A percentile compares a stretch with the other conserved stretches of the same genome.
These are phyloP conservation scores for Paramisgurnus dabryanus DNA, from an alignment of 2,113 vertebrate genomes.

Conservation along the genomic window DNA sequence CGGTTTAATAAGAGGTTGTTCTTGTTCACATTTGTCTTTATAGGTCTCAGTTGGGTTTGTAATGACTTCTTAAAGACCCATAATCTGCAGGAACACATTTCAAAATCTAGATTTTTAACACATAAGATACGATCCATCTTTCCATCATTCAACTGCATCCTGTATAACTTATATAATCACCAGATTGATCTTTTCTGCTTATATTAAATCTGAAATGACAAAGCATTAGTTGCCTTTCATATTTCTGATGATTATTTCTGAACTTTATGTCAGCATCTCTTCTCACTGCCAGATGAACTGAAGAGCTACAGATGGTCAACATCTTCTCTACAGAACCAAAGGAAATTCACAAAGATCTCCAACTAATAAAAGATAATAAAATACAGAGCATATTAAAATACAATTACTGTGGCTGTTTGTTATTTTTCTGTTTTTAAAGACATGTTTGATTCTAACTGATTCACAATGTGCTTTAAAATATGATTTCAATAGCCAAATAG, in stretches of 20 bases:
- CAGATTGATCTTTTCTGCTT: no score
- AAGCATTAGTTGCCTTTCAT: background rate
- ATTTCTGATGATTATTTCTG: background rate
- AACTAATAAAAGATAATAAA: slow-evolving; percentile 16
- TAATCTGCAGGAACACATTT: no score
- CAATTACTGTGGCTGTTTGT: background rate
- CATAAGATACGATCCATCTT: no score
- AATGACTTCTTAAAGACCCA: no score
- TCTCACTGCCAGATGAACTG: slow-evolving; percentile 26
- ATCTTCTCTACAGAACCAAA: slow-evolving; percentile 16
- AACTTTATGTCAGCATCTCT: background rate
- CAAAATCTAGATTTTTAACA: no score
- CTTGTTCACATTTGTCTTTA: background rate
- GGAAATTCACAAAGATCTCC: slow-evolving; percentile 7
- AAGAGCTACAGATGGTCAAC: slow-evolving; percentile 31
- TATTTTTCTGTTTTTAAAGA: background rate
- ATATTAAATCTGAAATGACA: no score
- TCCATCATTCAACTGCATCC: no score
- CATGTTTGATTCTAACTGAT: background rate
- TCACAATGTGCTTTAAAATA: background rate
- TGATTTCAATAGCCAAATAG: background rate
- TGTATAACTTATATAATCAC: no score
- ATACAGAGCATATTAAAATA: background rate
- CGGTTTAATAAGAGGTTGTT: background rate
- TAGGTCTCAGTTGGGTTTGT: background rate